Percentiles rank a stretch among this genome's conserved stretches.
phyloP scores from a whole-genome alignment of 1,140 invertebrate genomes.

The Hydropsyche tenuis region DNA sequence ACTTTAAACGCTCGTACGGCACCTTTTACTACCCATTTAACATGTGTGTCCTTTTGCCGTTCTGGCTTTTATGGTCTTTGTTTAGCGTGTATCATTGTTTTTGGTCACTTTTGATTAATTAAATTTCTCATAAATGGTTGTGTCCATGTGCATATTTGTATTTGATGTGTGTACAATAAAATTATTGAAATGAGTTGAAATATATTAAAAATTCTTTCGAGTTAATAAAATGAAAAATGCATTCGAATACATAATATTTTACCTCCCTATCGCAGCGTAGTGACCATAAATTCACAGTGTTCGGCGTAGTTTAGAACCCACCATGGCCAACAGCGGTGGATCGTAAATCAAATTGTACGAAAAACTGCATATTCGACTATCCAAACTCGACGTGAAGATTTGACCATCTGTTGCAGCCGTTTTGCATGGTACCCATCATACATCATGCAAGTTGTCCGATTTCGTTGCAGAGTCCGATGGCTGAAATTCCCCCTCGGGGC shows the following conservation, averaged over 20 bases:
- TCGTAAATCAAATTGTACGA: not conserved
- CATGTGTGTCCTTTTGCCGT: slow-evolving; percentile 3
- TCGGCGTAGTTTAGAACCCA: too few relatives aligned
- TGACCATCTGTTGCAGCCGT: not conserved
- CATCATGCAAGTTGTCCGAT: not conserved
- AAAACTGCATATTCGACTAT: not conserved
- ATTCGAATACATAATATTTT: too few relatives aligned
- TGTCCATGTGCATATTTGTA: not conserved
- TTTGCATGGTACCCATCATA: not conserved
- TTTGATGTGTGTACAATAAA: not conserved
- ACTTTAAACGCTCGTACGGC: not conserved
- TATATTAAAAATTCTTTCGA: too few relatives aligned
- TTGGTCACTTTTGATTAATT: not conserved
- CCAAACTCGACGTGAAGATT: too few relatives aligned
- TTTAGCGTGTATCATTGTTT: not conserved
- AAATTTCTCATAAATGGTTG: not conserved
- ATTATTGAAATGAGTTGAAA: too few relatives aligned
- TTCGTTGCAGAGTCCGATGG: not conserved
- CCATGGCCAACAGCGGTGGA: not conserved
- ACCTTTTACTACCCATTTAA: slow-evolving; percentile 10
- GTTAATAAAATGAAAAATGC: too few relatives aligned
- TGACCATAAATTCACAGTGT: too few relatives aligned
- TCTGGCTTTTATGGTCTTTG: not conserved
- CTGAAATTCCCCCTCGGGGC: not conserved
- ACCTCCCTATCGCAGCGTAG: too few relatives aligned